These are phyloP conservation scores for Geophilus truncorum DNA, from an alignment of 2,888 invertebrate genomes.

Conservation along the genomic window DNA sequence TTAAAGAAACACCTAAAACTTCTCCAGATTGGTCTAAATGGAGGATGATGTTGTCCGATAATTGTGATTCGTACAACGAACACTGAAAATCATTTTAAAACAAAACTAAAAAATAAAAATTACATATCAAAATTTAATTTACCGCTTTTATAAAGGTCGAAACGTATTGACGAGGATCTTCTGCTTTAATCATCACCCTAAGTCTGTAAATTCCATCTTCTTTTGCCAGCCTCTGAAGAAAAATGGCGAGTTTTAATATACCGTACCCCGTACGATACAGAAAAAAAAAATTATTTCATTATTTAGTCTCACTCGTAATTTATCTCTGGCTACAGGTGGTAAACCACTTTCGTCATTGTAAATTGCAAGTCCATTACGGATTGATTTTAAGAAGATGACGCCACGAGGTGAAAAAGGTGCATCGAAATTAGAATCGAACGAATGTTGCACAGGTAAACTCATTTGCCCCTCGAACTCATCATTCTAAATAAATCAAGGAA, in stretches of 20 bases:
- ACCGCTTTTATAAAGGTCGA: conserved; percentile 72
- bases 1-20: conserved; percentile 56
- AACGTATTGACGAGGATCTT: conserved; percentile 61
- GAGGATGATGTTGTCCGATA: conserved; percentile 72
- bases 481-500: background rate
- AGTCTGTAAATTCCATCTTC: conserved; percentile 70
- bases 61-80: conserved; percentile 65
- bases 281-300: no score
- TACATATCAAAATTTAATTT: conserved; percentile 43
- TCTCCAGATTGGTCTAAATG: conserved; percentile 74
- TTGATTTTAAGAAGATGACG: conserved; percentile 5
- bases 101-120: background rate
- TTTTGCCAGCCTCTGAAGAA: conserved; percentile 60
- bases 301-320: background rate
- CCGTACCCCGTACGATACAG: no score
- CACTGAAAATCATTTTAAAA: conserved; percentile 53
- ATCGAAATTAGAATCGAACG: conserved; percentile 1
- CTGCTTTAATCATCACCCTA: conserved; percentile 62
- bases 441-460: background rate
- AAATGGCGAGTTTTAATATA: no score
- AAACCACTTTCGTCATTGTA: background rate
- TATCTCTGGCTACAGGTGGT: background rate
- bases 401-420: background rate
- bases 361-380: background rate
- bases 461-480: conserved; percentile 30